These are phyloP conservation scores for Daphoenositta chrysoptera DNA, from an alignment of 2,113 vertebrate genomes.

Conservation along the genomic window DNA sequence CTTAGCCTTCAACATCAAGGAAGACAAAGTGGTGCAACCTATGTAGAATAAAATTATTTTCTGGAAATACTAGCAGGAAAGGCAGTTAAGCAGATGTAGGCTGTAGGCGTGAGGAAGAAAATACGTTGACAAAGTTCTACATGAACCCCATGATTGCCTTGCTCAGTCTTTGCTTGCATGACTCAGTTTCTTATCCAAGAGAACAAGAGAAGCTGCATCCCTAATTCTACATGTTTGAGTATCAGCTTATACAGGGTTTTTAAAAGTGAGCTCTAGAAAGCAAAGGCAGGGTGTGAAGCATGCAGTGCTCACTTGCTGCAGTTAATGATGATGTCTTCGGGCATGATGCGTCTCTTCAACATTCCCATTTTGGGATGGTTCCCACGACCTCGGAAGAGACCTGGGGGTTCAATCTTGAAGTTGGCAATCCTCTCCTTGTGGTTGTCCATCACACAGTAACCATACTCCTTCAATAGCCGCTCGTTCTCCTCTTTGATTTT, in stretches of 20 bases:
- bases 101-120: background rate
- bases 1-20: background rate
- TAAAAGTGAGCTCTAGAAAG: background rate
- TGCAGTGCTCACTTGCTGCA: slow-evolving; percentile 89
- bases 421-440: slow-evolving; percentile 96
- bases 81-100: background rate
- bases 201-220: background rate
- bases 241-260: fast-evolving
- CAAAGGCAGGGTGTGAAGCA: background rate
- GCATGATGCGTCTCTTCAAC: slow-evolving; percentile 91
- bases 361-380: slow-evolving; percentile 98
- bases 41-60: background rate
- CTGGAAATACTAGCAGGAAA: background rate
- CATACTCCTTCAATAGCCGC: slow-evolving; percentile 88
- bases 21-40: background rate
- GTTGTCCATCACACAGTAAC: slow-evolving; percentile 95
- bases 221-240: background rate
- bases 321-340: slow-evolving; percentile 94
- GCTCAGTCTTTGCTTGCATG: background rate
- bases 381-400: slow-evolving; percentile 91
- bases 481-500: slow-evolving; percentile 97
- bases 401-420: slow-evolving; percentile 94
- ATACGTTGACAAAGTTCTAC: background rate
- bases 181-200: background rate
- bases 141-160: background rate